Evolutionary conservation across 2,888 invertebrate genomes (phyloP), one percentile per base, ranked within the genome.

Genomic region (Lasiommata megera): DNA sequence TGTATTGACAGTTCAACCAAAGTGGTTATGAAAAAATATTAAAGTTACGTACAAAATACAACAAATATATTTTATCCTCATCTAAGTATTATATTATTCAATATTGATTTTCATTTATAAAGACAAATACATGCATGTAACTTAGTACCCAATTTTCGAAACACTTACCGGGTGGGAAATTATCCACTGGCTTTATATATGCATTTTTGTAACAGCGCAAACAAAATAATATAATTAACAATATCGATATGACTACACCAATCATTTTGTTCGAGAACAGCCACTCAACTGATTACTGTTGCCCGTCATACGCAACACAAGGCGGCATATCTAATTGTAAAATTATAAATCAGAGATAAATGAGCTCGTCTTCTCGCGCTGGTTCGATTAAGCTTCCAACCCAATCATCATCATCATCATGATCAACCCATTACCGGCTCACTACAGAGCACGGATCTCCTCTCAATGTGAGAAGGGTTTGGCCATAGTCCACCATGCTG

Each of bases 161-260:
- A 38, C 37, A 56, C 72, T 82, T 79, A 93, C 93, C 93, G 63
- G 94, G 94, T 6, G 94, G 93, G 66, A 92, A 92, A 58, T 92
- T 92, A 1, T 78, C 69, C 14, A n/a, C 6, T 0, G 91, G 90
- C 65, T 80, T 84, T 36, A 77, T 80, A 38, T 80, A 82, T 0
- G 89, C 88, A 77, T 85, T 86, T 60, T 85, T 74, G 60, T 83
- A 82, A 17, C 76, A 62, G n/a, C 47, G 40, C 12, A 54, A 60
- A 82, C 67, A 29, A 81, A 55, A 12, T 63, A 56, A 6, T 84
- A 64, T 53, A 91, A 69, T 40, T 8, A 88, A 58, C 47, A 78
- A 61, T 18, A 83, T 76, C 18, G 80, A 70, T 68, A 85, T 64
- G 56, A 80, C 2, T 52, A 70, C 65, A 62, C 74, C 71, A 66